A percentile compares a stretch with the other conserved stretches of the same genome.
Conservation (phyloP, 2,797 vertebrate species). For the Poecilia picta region DNA sequence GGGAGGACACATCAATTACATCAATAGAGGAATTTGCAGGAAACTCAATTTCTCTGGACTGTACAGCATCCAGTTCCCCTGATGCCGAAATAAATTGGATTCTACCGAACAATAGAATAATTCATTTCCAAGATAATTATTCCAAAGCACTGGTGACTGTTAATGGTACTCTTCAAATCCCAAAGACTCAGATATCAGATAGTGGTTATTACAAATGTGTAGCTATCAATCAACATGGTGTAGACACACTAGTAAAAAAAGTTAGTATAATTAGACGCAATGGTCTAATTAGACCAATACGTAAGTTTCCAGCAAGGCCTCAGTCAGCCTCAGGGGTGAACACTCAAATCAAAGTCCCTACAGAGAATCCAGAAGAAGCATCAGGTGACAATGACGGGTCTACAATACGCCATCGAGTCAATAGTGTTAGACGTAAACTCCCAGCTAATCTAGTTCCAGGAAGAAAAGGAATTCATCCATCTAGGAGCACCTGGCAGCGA, state of each 20-base stretch:
- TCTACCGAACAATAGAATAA: slow-evolving; percentile 80
- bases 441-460: slow-evolving; percentile 28
- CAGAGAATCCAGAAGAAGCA: slow-evolving; percentile 77
- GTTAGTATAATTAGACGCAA: slow-evolving; percentile 77
- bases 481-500: slow-evolving; percentile 60
- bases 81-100: slow-evolving; percentile 89
- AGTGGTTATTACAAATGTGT: slow-evolving; percentile 90
- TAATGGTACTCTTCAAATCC: slow-evolving; percentile 85
- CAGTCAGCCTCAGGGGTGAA: slow-evolving; percentile 77
- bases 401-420: slow-evolving; percentile 51
- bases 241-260: slow-evolving; percentile 80
- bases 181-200: slow-evolving; percentile 76
- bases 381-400: slow-evolving; percentile 76
- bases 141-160: slow-evolving; percentile 74
- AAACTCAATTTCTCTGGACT: slow-evolving; percentile 79
- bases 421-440: slow-evolving; percentile 50
- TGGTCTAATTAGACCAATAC: slow-evolving; percentile 63
- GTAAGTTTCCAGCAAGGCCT: slow-evolving; percentile 69
- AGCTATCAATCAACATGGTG: slow-evolving; percentile 86
- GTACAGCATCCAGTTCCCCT: slow-evolving; percentile 79
- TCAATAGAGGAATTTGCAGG: slow-evolving; percentile 76
- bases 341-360: slow-evolving; percentile 71
- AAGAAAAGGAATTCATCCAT: slow-evolving; percentile 58
- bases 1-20: slow-evolving; percentile 49
- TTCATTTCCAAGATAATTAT: slow-evolving; percentile 74